Evolutionary conservation across 35 echinoderm and acorn worm species (phyloP).

Genomic region (Apostichopus californicus): DNA sequence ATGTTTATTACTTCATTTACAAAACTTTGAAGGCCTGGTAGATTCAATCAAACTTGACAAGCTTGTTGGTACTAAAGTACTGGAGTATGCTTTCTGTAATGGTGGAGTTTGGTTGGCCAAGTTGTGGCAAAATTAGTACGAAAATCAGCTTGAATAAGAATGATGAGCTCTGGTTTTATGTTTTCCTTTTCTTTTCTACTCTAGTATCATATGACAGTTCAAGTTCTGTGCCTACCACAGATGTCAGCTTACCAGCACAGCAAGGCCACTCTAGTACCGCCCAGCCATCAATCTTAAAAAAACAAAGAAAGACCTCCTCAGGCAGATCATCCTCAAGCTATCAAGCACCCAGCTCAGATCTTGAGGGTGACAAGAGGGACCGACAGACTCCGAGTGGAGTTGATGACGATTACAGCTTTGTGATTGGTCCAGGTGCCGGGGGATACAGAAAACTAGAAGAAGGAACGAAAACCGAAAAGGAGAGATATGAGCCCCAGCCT

Average conservation of each 20-base stretch:
- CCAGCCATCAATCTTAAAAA: constrained; percentile 38
- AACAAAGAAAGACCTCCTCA: constrained; percentile 25
- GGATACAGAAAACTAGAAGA: background rate
- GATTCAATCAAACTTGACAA: too few species aligned
- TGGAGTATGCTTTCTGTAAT: too few species aligned
- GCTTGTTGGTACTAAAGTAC: too few species aligned
- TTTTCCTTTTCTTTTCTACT: background rate
- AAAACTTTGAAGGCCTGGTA: too few species aligned
- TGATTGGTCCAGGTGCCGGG: constrained; percentile 73
- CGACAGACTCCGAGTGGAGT: constrained; percentile 62
- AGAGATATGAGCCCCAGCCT: background rate
- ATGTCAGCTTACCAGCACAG: constrained; percentile 66
- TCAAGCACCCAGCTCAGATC: constrained; percentile 12
- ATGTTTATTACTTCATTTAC: too few species aligned
- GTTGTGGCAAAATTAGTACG: too few species aligned
- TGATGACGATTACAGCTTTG: constrained; percentile 89
- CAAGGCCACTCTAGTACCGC: constrained; percentile 12
- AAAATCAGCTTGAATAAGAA: too few species aligned
- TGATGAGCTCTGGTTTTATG: too few species aligned
- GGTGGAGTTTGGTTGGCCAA: too few species aligned
- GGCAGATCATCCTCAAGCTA: constrained; percentile 9
- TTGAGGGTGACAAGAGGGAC: constrained; percentile 17
- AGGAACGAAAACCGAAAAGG: background rate
- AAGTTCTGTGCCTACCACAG: constrained; percentile 94
- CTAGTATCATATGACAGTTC: constrained; percentile 95